Percentiles rank a stretch among this genome's conserved stretches.
phyloP scores from a whole-genome alignment of 2,888 invertebrate genomes.

The Myopa testacea region DNA sequence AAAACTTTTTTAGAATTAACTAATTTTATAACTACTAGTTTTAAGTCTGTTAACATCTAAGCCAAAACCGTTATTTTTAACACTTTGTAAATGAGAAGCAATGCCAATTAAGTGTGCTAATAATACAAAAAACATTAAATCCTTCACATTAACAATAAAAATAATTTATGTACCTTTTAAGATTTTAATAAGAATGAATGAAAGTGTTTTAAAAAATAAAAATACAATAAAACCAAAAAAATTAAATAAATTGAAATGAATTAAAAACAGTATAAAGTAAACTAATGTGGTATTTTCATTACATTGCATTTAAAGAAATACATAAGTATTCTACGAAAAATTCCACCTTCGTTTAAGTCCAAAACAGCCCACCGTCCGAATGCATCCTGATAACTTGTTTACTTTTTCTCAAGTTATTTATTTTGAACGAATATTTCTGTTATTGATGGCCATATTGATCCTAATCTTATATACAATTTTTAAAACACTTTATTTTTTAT shows the following conservation, averaged over 20 bases:
- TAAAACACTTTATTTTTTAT: too few relatives aligned
- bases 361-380: too few relatives aligned
- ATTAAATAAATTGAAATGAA: not conserved
- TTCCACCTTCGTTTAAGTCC: too few relatives aligned
- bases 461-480: too few relatives aligned
- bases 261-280: too few relatives aligned
- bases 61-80: conserved; percentile 15
- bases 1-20: conserved; percentile 14
- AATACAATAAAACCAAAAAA: conserved; percentile 4
- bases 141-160: not conserved
- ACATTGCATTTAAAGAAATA: too few relatives aligned
- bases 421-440: too few relatives aligned
- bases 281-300: too few relatives aligned
- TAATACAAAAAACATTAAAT: conserved; percentile 1
- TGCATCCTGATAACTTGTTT: too few relatives aligned
- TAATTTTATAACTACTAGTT: conserved; percentile 17
- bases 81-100: conserved; percentile 28
- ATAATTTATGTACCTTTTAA: conserved; percentile 38
- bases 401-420: too few relatives aligned
- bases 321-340: too few relatives aligned
- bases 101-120: conserved; percentile 29
- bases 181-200: conserved; percentile 10
- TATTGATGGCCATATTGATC: too few relatives aligned
- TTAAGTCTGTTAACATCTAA: conserved; percentile 29
- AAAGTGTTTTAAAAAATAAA: not conserved